These are phyloP conservation scores for Leucoraja erinaceus DNA, from an alignment of 2,113 vertebrate species.

Conservation along the genomic window DNA sequence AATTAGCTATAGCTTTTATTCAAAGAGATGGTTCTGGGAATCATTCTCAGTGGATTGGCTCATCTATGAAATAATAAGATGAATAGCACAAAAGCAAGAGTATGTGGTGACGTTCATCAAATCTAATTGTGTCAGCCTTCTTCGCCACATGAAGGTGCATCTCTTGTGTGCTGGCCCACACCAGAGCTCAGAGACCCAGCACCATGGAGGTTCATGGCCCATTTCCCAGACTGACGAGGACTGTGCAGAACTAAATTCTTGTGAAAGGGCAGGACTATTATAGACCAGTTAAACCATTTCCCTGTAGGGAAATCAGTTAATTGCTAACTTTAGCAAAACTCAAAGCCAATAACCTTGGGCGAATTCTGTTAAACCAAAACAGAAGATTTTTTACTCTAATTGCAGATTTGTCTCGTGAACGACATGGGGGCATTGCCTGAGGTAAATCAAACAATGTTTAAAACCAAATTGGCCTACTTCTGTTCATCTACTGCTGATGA, in stretches of 20 bases:
- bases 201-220: not conserved
- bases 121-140: constrained; percentile 4
- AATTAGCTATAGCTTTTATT: constrained; percentile 8
- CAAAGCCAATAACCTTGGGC: constrained; percentile 35
- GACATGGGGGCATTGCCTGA: constrained; percentile 6
- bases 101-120: not conserved
- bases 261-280: constrained; percentile 24
- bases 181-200: not conserved
- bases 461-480: constrained; percentile 30
- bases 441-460: constrained; percentile 33
- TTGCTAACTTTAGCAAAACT: constrained; percentile 25
- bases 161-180: not conserved
- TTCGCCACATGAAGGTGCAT: constrained; percentile 18
- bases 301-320: constrained; percentile 11
- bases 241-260: constrained; percentile 12
- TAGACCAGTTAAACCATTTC: not conserved
- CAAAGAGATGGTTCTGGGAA: not conserved
- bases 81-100: constrained; percentile 1
- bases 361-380: constrained; percentile 3
- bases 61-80: constrained; percentile 15
- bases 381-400: constrained; percentile 35
- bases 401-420: constrained; percentile 14
- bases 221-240: not conserved
- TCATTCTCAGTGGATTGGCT: not conserved
- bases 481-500: constrained; percentile 29